phyloP scores from a whole-genome alignment of 2,888 invertebrate species.

The Sarcophaga rosellei region DNA sequence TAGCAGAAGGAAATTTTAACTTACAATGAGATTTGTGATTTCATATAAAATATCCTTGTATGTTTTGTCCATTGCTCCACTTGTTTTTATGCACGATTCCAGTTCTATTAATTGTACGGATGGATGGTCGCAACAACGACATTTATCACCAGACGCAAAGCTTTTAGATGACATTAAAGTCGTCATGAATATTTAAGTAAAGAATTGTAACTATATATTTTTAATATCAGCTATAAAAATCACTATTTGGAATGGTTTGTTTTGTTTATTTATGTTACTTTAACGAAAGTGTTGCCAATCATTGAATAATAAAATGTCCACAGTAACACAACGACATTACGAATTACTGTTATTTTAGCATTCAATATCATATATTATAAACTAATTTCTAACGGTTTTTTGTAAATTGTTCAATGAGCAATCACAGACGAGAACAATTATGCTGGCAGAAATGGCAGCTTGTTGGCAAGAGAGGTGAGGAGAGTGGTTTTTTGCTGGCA shows the following conservation, averaged over 20 bases:
- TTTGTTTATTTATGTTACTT: conserved; percentile 6
- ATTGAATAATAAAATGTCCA: not conserved
- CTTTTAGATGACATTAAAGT: not conserved
- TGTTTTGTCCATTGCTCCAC: conserved; percentile 21
- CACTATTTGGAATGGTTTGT: not conserved
- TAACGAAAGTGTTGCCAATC: not conserved
- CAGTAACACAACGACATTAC: no score
- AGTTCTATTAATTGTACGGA: conserved; percentile 41
- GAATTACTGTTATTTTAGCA: not conserved
- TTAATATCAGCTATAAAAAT: no score
- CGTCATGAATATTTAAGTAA: no score
- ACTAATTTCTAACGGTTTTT: no score
- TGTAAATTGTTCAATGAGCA: no score
- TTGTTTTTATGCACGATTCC: not conserved
- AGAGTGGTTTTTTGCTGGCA: no score
- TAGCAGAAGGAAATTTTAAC: not conserved
- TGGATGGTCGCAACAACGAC: conserved; percentile 57
- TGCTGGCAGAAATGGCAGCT: no score
- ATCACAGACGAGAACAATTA: no score
- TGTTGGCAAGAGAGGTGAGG: no score
- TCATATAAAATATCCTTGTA: conserved; percentile 50
- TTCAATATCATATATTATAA: no score
- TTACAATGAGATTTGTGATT: conserved; percentile 40
- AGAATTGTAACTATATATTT: no score
- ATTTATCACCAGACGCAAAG: not conserved